These are phyloP conservation scores for Scaptomyza tumidula DNA, from an alignment of 2,888 invertebrate species.

Conservation along the genomic window DNA sequence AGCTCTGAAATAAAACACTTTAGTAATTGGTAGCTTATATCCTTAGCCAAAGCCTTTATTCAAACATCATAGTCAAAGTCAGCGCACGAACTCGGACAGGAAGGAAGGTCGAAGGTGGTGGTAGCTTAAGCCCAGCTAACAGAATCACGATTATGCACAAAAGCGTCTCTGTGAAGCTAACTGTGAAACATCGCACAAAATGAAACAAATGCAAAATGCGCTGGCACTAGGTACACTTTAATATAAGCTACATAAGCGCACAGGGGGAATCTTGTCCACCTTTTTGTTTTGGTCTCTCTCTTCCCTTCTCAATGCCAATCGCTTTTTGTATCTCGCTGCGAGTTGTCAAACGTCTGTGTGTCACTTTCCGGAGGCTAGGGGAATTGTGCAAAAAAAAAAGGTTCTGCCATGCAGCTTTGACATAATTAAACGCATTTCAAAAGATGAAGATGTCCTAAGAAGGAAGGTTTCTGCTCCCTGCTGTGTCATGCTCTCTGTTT, in stretches of 20 bases:
- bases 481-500: constrained; percentile 24
- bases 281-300: constrained; percentile 1
- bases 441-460: constrained; percentile 52
- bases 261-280: constrained; percentile 16
- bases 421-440: constrained; percentile 78
- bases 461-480: constrained; percentile 11
- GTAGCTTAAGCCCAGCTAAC: constrained; percentile 50
- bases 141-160: constrained; percentile 74
- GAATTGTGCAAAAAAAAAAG: constrained; percentile 14
- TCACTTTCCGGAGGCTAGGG: constrained; percentile 26
- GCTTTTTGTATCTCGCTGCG: constrained; percentile 29
- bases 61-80: constrained; percentile 41
- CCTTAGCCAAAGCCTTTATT: constrained; percentile 49
- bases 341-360: constrained; percentile 32
- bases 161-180: constrained; percentile 62
- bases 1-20: constrained; percentile 73
- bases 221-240: constrained; percentile 12
- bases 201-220: constrained; percentile 63
- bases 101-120: background rate
- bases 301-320: constrained; percentile 12
- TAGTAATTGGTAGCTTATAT: constrained; percentile 76
- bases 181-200: constrained; percentile 67
- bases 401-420: constrained; percentile 64
- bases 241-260: constrained; percentile 8
- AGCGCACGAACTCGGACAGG: background rate